These are phyloP conservation scores for Mechanitis mazaeus DNA, from an alignment of 2,888 invertebrate genomes.

Conservation along the genomic window DNA sequence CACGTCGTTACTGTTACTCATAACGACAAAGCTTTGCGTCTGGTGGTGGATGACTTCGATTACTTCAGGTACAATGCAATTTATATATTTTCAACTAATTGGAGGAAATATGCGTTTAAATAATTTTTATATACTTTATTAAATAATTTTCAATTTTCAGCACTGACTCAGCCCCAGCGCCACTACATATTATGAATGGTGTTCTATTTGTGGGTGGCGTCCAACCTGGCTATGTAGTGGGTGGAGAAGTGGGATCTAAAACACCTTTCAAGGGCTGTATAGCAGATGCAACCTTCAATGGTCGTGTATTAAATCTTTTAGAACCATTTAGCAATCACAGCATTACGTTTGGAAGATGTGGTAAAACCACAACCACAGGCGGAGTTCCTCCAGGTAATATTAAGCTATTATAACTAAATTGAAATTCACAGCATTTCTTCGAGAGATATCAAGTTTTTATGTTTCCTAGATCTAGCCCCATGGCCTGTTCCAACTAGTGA, in stretches of 20 bases:
- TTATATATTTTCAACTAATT: no score
- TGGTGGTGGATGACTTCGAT: constrained; percentile 92
- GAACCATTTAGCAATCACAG: constrained; percentile 54
- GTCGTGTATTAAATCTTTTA: constrained; percentile 68
- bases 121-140: constrained; percentile 6
- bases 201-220: constrained; percentile 92
- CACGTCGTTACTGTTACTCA: constrained; percentile 94
- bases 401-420: background rate
- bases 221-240: constrained; percentile 76
- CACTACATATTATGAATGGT: constrained; percentile 80
- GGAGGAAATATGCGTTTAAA: background rate
- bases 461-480: constrained; percentile 36
- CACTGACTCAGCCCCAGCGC: constrained; percentile 74
- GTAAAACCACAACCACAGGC: constrained; percentile 53
- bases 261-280: constrained; percentile 91
- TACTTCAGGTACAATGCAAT: constrained; percentile 73
- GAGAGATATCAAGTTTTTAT: background rate
- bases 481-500: constrained; percentile 35
- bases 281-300: constrained; percentile 93
- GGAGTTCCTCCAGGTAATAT: constrained; percentile 53
- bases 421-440: background rate
- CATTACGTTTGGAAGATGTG: constrained; percentile 52
- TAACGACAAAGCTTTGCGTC: constrained; percentile 78
- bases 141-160: constrained; percentile 41
- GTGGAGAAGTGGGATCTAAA: constrained; percentile 75